Percentiles rank a stretch among this genome's conserved stretches.
Evolutionary conservation across 1,140 invertebrate genomes (phyloP).

Genomic region (Drosophila trapezifrons): DNA sequence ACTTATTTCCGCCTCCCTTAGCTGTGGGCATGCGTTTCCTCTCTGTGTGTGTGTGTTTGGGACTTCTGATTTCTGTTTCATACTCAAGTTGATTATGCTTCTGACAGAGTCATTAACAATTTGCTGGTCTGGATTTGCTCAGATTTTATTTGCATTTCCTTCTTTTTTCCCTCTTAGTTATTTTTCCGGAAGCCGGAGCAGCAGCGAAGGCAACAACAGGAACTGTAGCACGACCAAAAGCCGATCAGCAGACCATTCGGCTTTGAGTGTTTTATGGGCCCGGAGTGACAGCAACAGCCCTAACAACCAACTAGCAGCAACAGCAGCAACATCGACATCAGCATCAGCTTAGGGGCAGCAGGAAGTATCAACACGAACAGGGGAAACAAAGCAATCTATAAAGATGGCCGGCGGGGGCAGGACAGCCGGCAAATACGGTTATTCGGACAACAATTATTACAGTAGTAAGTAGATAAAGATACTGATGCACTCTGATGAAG

Average conservation of each 20-base stretch:
- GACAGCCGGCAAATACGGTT: constrained; percentile 82
- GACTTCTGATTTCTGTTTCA: constrained; percentile 46
- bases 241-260: constrained; percentile 37
- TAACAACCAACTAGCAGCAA: constrained; percentile 19
- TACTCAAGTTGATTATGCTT: constrained; percentile 49
- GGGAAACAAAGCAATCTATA: constrained; percentile 60
- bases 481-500: constrained; percentile 1
- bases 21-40: constrained; percentile 10
- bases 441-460: constrained; percentile 82
- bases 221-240: constrained; percentile 36
- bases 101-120: constrained; percentile 61
- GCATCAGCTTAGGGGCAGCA: constrained; percentile 38
- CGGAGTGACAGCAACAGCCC: constrained; percentile 29
- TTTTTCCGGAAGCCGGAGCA: constrained; percentile 23
- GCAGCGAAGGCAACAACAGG: constrained; percentile 10
- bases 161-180: constrained; percentile 10
- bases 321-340: constrained; percentile 9
- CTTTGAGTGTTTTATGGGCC: constrained; percentile 52
- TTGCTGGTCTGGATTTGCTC: constrained; percentile 45
- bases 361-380: constrained; percentile 42
- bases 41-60: constrained; percentile 5
- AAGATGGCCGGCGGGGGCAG: constrained; percentile 82
- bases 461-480: constrained; percentile 66
- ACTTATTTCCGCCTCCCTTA: constrained; percentile 14
- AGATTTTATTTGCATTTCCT: constrained; percentile 47